Evolutionary conservation across 2,113 vertebrate species (phyloP).

Genomic region (Nicator chloris): DNA sequence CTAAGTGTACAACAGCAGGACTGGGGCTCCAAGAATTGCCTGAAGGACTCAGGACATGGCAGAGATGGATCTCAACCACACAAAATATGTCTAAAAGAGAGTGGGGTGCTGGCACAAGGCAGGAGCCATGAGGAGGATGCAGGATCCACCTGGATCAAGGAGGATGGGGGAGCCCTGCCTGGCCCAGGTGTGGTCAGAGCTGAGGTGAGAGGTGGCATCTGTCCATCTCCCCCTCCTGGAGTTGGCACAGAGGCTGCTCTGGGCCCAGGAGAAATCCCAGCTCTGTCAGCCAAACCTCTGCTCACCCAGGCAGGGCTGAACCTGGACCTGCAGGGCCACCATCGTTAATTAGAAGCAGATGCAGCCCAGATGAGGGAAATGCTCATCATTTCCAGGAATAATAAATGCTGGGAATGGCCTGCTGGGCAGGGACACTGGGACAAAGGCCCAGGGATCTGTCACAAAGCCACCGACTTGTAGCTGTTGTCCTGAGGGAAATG

Average conservation of each 20-base stretch:
- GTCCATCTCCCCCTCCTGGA: not conserved
- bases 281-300: not conserved
- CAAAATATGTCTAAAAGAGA: rapidly evolving
- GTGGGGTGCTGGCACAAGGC: not conserved
- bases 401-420: not conserved
- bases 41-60: rapidly evolving
- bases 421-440: not conserved
- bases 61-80: not conserved
- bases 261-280: not conserved
- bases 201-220: not conserved
- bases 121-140: rapidly evolving
- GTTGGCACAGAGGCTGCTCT: not conserved
- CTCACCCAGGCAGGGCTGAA: not conserved
- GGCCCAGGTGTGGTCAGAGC: not conserved
- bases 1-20: not conserved
- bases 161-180: not conserved
- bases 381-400: not conserved
- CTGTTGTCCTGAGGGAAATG: constrained; percentile 25
- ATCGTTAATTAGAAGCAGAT: not conserved
- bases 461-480: not conserved
- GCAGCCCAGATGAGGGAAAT: not conserved
- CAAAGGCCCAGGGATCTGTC: not conserved
- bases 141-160: not conserved
- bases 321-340: not conserved
- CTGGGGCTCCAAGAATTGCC: not conserved